These are phyloP conservation scores for Apamea anceps DNA, from an alignment of 2,888 invertebrate species.

Conservation along the genomic window DNA sequence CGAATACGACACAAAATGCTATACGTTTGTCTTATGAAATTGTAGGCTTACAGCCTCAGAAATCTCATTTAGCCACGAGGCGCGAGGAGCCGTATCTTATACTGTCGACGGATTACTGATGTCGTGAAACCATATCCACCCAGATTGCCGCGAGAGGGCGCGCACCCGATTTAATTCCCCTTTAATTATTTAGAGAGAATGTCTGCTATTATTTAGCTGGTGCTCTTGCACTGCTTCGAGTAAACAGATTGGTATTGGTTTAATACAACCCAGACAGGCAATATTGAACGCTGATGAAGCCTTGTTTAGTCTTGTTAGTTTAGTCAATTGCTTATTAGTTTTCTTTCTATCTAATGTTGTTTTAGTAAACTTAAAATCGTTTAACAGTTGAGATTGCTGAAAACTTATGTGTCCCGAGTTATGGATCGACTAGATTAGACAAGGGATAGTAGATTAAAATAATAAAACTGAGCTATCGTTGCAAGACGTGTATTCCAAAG, in stretches of 20 bases:
- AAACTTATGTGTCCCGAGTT: not conserved
- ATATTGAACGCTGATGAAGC: slow-evolving; percentile 50
- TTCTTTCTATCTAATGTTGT: slow-evolving; percentile 32
- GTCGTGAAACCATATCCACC: slow-evolving; percentile 66
- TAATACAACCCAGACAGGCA: slow-evolving; percentile 51
- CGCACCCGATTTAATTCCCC: slow-evolving; percentile 67
- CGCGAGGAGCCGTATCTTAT: slow-evolving; percentile 55
- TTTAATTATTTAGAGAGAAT: slow-evolving; percentile 67
- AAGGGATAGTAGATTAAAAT: not conserved
- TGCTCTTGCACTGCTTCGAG: slow-evolving; percentile 20
- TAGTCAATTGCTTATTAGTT: slow-evolving; percentile 43
- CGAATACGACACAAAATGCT: slow-evolving; percentile 24
- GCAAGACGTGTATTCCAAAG: not conserved
- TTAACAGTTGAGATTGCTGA: slow-evolving; percentile 15
- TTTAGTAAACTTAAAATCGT: slow-evolving; percentile 25
- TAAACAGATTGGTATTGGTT: slow-evolving; percentile 56
- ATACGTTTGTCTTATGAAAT: slow-evolving; percentile 45
- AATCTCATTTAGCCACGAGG: slow-evolving; percentile 68
- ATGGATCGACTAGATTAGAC: not conserved
- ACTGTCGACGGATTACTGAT: slow-evolving; percentile 71
- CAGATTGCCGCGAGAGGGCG: slow-evolving; percentile 66
- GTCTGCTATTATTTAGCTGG: slow-evolving; percentile 60
- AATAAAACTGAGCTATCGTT: not conserved
- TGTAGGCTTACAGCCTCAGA: slow-evolving; percentile 58
- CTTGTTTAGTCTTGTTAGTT: slow-evolving; percentile 28